Percentiles rank a stretch among this genome's conserved stretches.
These are phyloP conservation scores for Iselma pallidipennis DNA, from an alignment of 2,888 invertebrate species.

Conservation along the genomic window DNA sequence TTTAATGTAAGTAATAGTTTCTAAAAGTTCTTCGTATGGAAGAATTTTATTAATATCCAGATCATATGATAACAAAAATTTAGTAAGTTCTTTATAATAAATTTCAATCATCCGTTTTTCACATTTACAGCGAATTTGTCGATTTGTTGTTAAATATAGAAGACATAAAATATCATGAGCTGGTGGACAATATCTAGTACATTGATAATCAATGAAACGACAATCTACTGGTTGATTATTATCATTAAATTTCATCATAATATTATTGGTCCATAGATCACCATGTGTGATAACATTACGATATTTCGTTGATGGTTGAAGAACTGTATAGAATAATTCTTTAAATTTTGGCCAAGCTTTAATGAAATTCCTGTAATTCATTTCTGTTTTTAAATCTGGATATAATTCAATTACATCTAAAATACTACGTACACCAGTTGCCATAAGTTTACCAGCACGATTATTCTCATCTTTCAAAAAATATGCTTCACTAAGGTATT, in stretches of 20 bases:
- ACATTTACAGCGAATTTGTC: constrained; percentile 29
- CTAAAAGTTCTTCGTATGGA: constrained; percentile 31
- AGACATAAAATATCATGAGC: constrained; percentile 62
- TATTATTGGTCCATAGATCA: constrained; percentile 46
- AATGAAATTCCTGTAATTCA: constrained; percentile 5
- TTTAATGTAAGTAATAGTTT: constrained; percentile 33
- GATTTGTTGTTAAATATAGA: constrained; percentile 33
- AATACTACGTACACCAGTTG: background rate
- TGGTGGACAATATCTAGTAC: constrained; percentile 63
- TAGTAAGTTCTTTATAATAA: constrained; percentile 35
- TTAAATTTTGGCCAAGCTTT: constrained; percentile 6
- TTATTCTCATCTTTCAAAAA: constrained; percentile 7
- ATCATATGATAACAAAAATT: constrained; percentile 28
- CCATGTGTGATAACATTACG: constrained; percentile 52
- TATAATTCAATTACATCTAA: constrained; percentile 21
- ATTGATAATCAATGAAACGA: constrained; percentile 48
- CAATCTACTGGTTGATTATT: constrained; percentile 34
- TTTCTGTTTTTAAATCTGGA: constrained; percentile 18
- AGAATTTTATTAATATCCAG: constrained; percentile 30
- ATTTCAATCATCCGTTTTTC: constrained; percentile 27
- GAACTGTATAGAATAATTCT: constrained; percentile 40
- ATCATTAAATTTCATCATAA: constrained; percentile 37
- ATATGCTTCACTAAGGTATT: constrained; percentile 27
- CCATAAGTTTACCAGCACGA: background rate
- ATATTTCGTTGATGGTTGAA: constrained; percentile 47